A percentile compares a stretch with the other conserved stretches of the same genome.
Conservation (phyloP, 2,113 vertebrate species). For the Sceloporus tristichus region DNA sequence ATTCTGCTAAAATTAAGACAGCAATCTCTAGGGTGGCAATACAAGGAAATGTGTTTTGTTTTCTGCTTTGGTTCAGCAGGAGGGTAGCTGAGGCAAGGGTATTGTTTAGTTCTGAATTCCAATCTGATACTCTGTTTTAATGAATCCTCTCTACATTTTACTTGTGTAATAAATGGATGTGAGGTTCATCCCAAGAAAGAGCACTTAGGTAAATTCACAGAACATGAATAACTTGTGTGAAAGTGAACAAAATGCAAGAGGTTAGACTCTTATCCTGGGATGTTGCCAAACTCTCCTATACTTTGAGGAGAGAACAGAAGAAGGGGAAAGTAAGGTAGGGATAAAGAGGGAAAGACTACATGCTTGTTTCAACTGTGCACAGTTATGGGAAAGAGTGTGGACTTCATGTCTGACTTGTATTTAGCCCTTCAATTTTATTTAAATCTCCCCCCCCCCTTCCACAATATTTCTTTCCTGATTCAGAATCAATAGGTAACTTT, state of each 20-base stretch:
- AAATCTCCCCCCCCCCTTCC: not conserved
- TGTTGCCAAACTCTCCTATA: not conserved
- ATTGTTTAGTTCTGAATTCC: not conserved
- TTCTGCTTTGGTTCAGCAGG: not conserved
- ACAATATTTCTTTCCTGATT: not conserved
- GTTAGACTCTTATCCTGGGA: fast-evolving
- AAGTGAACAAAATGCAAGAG: not conserved
- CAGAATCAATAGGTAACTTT: too few relatives aligned
- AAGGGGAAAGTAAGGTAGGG: too few relatives aligned
- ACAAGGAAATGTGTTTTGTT: not conserved
- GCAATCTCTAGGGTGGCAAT: not conserved
- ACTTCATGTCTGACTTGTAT: not conserved
- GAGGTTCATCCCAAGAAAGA: not conserved
- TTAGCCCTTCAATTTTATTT: not conserved
- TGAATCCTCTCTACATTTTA: not conserved
- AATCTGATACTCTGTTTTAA: constrained; percentile 11
- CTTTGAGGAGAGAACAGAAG: not conserved
- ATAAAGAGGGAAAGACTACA: not conserved
- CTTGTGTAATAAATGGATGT: not conserved
- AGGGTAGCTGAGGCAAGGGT: not conserved
- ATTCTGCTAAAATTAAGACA: not conserved
- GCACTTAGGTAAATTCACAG: not conserved
- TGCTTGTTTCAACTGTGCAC: not conserved
- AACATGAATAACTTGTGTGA: not conserved
- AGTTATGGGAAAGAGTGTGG: not conserved